Percentiles rank a stretch among this genome's conserved stretches.
Evolutionary conservation across 1,140 invertebrate genomes (phyloP).

Genomic region (Pseudomyrmex sp.): DNA sequence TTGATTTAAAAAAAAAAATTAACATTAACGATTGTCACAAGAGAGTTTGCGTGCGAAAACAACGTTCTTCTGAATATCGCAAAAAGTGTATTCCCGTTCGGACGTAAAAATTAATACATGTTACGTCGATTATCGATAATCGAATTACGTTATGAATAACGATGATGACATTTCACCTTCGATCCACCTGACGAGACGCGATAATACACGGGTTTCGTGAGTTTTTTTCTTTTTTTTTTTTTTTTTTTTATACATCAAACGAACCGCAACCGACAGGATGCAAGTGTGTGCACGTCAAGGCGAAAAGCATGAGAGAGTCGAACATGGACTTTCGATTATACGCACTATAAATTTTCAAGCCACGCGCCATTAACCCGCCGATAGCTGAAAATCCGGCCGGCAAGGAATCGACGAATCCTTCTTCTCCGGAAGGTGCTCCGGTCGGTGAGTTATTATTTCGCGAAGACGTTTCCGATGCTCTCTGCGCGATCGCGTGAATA

Average conservation of each 20-base stretch:
- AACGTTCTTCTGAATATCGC: too few relatives aligned
- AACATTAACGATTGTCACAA: conserved; percentile 1
- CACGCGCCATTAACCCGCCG: conserved; percentile 53
- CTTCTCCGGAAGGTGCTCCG: background rate
- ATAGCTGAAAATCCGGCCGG: conserved; percentile 29
- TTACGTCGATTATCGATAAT: background rate
- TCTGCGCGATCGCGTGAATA: conserved; percentile 3
- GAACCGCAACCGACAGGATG: conserved; percentile 1
- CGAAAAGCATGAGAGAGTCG: conserved; percentile 17
- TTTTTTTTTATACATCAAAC: background rate
- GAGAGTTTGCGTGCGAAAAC: too few relatives aligned
- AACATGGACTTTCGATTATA: conserved; percentile 55
- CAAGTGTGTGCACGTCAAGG: conserved; percentile 10
- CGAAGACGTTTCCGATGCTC: conserved; percentile 14
- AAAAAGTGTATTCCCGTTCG: too few relatives aligned
- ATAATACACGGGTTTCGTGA: background rate
- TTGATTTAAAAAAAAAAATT: conserved; percentile 10
- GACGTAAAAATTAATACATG: too few relatives aligned
- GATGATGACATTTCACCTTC: background rate
- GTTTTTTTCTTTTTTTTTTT: background rate
- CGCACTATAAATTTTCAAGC: conserved; percentile 45
- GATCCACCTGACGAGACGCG: background rate
- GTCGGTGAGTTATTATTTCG: conserved; percentile 25
- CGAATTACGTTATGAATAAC: conserved; percentile 3
- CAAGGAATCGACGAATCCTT: conserved; percentile 46